Evolutionary conservation across 1,140 invertebrate species (phyloP).

Genomic region (Drosophila takahashii): DNA sequence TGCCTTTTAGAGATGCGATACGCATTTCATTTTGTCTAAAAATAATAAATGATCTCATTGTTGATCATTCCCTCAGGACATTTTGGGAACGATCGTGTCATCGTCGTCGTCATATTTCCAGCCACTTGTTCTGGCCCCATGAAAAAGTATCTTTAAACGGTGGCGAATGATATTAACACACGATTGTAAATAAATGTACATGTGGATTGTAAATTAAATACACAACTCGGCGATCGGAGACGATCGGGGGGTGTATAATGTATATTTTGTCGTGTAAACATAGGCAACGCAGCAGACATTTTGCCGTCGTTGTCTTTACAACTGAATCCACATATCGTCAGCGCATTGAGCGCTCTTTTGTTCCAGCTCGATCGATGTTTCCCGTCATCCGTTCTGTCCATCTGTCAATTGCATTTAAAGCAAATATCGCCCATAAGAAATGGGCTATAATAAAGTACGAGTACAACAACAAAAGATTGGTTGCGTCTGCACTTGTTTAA

Average conservation of each 20-base stretch:
- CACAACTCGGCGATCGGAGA: constrained; percentile 53
- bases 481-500: constrained; percentile 79
- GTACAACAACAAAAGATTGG: constrained; percentile 65
- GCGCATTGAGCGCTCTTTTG: constrained; percentile 64
- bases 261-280: constrained; percentile 43
- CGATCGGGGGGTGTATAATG: neutral
- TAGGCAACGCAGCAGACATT: constrained; percentile 61
- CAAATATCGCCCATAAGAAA: constrained; percentile 66
- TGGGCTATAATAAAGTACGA: constrained; percentile 48
- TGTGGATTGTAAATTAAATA: constrained; percentile 74
- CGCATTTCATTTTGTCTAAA: constrained; percentile 29
- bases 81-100: constrained; percentile 25
- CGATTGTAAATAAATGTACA: constrained; percentile 66
- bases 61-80: constrained; percentile 39
- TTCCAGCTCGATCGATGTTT: constrained; percentile 63
- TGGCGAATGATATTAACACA: constrained; percentile 46
- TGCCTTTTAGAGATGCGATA: constrained; percentile 24
- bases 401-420: constrained; percentile 75
- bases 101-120: constrained; percentile 21
- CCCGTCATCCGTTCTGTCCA: constrained; percentile 55
- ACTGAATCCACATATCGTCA: constrained; percentile 68
- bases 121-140: constrained; percentile 40
- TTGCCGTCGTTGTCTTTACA: constrained; percentile 67
- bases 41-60: constrained; percentile 48
- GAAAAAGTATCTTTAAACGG: constrained; percentile 48